Evolutionary conservation across 2,888 invertebrate species (phyloP), one percentile per base, ranked within the genome.

Genomic region (Hirtodrosophila trivittata): DNA sequence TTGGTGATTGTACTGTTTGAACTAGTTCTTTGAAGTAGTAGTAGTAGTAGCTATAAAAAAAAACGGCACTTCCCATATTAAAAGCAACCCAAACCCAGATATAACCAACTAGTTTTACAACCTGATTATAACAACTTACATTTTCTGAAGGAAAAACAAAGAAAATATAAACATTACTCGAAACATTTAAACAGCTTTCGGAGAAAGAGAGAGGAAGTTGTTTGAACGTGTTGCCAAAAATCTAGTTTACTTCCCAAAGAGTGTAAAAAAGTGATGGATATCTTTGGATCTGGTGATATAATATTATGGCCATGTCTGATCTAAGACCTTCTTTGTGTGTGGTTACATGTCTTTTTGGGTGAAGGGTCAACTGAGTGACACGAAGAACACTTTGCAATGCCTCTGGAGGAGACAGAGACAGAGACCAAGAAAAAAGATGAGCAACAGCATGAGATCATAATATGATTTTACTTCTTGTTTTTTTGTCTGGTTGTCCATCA

Each of bases 381-480:
- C 58, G 18, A 37, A 66, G 63, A 75, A 76, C 55, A 46, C 41
- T 32, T 50, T 57, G 47, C 39, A 18, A 35, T 14, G 25, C 33
- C 21, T 2, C 13, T n/a, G n/a, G n/a, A n/a, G n/a, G n/a, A n/a
- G n/a, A 25, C 25, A 25, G 25, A 4, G 25, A 6, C 6, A 6
- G 25, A 3, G 6, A 4, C 25, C 25, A 18, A 49, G 55, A 57
- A 39, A 60, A 50, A 51, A 58, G 47, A 66, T 60, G 63, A 66
- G 55, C 58, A 49, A 47, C 75, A 65, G 83, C 86, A 73, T 86
- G 86, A 80, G 76, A 80, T 80, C 80, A 80, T 86, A 76, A 63
- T 75, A 21, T 21, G 5, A 3, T 3, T 21, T 3, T 21, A 21
- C 5, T 3, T 32, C 30, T 18, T 49, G 38, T 62, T 55, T 49